Evolutionary conservation across 2,888 invertebrate species (phyloP), one percentile per base, ranked within the genome.

Genomic region (Nezara viridula): DNA sequence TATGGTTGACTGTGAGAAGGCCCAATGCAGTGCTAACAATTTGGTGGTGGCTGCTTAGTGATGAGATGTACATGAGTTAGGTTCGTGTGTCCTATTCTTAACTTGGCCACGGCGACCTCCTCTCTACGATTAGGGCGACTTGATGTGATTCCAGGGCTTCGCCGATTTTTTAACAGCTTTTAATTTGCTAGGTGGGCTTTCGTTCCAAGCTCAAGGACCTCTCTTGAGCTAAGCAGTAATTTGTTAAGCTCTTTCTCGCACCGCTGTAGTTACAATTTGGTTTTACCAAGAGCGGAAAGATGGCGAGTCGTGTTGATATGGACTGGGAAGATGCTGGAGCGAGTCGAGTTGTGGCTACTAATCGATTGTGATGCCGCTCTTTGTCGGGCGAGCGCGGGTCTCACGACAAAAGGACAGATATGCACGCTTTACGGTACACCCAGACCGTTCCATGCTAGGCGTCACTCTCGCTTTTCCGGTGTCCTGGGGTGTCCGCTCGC

Each of bases 361-460:
- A 81, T 81, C 81, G 81, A 81, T 81, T 81, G 44, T 81, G 81
- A 81, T 81, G 81, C n/a, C 40, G 81, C 44, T 73, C 81, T 81
- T 81, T 81, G 81, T 81, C 81, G 81, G 81, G 6, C 44, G 81
- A 81, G 44, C 37, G 24, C 44, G 10, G 44, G 44, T n/a, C n/a
- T 44, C 44, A 81, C 44, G 81, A 81, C 81, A 81, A 81, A 77
- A 81, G 44, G 44, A 47, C 40, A 81, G 81, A 81, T 81, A 81
- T 81, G 81, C 44, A 81, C 81, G 44, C 44, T n/a, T 24, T 81
- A 81, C 81, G 81, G 81, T 81, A 81, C 81, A 81, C 44, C 81
- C 44, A 47, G 81, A 81, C 81, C 81, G 81, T 81, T 81, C 81
- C 37, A 32, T 19, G n/a, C 44, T 14, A 81, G 81, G 44, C 44